phyloP scores from a whole-genome alignment of 2,888 invertebrate genomes.

The Eupithecia subumbrata region DNA sequence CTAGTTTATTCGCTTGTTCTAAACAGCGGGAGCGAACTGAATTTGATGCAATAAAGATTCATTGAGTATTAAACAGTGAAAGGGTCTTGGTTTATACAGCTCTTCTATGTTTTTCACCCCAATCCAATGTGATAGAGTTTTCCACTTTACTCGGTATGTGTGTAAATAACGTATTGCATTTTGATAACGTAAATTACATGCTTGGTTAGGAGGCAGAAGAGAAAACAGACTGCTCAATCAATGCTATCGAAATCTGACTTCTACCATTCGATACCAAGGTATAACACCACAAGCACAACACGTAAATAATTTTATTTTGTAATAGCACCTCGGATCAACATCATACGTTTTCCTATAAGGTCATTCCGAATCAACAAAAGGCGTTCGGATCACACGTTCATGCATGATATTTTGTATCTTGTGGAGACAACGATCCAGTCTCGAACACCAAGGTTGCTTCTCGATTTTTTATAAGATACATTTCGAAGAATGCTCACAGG shows the following conservation, averaged over 20 bases:
- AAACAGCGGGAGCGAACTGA: conserved; percentile 6
- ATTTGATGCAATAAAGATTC: conserved; percentile 3
- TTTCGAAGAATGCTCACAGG: too few species aligned
- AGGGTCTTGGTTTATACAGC: neutral
- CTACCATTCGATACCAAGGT: neutral
- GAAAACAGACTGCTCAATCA: neutral
- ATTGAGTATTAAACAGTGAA: conserved; percentile 5
- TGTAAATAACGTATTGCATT: neutral
- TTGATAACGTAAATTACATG: neutral
- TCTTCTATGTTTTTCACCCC: neutral
- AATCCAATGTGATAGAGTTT: neutral
- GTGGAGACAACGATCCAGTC: neutral
- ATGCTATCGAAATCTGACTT: neutral
- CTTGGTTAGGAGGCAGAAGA: neutral
- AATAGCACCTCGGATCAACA: neutral
- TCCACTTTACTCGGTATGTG: neutral
- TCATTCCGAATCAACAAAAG: neutral
- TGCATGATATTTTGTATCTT: neutral
- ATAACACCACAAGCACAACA: neutral
- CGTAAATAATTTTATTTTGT: too few species aligned
- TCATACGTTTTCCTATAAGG: neutral
- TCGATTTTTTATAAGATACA: neutral
- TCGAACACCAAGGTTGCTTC: neutral
- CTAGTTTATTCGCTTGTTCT: conserved; percentile 25
- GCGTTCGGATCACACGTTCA: neutral